Base-by-base conservation (phyloP, 2,113 vertebrate genomes). In the Sturnira hondurensis region DNA sequence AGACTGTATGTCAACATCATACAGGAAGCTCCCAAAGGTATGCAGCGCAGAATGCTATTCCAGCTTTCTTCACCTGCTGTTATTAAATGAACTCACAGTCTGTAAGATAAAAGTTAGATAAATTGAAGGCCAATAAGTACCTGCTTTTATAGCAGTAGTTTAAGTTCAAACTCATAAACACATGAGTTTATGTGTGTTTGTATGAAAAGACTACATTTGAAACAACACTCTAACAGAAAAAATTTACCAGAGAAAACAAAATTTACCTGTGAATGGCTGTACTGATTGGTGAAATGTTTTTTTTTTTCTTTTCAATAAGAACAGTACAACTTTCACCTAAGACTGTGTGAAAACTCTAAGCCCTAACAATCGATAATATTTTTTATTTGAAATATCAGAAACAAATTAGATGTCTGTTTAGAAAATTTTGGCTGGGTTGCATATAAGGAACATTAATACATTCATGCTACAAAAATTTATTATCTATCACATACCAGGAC, bases 241-340 rank as follows among this genome's bases (percentile, higher is more conserved):
- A 97, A 96, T 91, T 95, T 95, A 84, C 61, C 70, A 92, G 54
- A 97, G 81, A 91, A 97, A 98, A 96, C 16, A 92, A 88, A 83
- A 82, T 58, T 95, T 87, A 86, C 31, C 38, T 74, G 54, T 47
- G 0, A 45, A 89, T 61, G 95, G 9, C 78, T 47, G 1, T 11
- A 26, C 68, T 93, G 81, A 87, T 26, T 91, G 71, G 38, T 52
- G 24, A 50, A 45, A 5, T 8, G 13, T 45, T 45, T n/a, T 89
- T n/a, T 70, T 70, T 76, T 54, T 31, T 15, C 17, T 45, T 96
- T 85, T 89, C 89, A 93, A 24, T 91, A 95, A 93, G 63, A 94
- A 36, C 52, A 88, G 2, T 54, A 58, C 4, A 68, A 61, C 19
- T 84, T 33, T 96, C 52, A 0, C 38, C 38, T 82, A 76, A 89